Evolutionary conservation across 2,888 invertebrate species (phyloP).

Genomic region (Drosophila borealis): DNA sequence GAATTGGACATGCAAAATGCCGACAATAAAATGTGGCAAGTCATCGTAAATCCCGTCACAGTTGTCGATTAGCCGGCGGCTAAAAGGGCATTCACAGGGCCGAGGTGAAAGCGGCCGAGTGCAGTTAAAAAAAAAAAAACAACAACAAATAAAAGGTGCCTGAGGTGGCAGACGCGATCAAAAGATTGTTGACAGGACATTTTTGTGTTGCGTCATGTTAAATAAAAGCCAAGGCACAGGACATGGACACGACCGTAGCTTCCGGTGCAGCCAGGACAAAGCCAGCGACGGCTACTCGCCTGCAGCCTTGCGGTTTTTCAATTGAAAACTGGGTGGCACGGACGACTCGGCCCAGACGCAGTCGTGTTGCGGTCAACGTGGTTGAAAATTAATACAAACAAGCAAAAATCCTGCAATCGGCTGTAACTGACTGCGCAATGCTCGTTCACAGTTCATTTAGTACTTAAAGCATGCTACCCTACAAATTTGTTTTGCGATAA

Average conservation of each 20-base stretch:
- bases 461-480: too few relatives aligned
- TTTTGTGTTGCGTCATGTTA: conserved; percentile 77
- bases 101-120: conserved; percentile 29
- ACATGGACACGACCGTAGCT: conserved; percentile 58
- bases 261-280: conserved; percentile 55
- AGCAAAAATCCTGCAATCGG: too few relatives aligned
- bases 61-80: conserved; percentile 60
- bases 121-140: neutral
- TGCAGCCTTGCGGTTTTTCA: conserved; percentile 75
- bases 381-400: conserved; percentile 67
- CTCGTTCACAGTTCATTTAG: too few relatives aligned
- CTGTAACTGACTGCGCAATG: too few relatives aligned
- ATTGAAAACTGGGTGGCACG: conserved; percentile 61
- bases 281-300: conserved; percentile 48
- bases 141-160: conserved; percentile 29
- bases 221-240: conserved; percentile 76
- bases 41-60: conserved; percentile 61
- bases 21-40: conserved; percentile 53
- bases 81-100: conserved; percentile 57
- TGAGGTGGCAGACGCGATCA: conserved; percentile 51
- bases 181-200: conserved; percentile 71
- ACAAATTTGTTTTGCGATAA: too few relatives aligned
- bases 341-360: conserved; percentile 22
- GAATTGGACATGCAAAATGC: conserved; percentile 49
- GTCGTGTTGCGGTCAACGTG: conserved; percentile 50